Base-by-base conservation (phyloP, 2,113 vertebrate genomes). In the Corythaeola cristata region DNA sequence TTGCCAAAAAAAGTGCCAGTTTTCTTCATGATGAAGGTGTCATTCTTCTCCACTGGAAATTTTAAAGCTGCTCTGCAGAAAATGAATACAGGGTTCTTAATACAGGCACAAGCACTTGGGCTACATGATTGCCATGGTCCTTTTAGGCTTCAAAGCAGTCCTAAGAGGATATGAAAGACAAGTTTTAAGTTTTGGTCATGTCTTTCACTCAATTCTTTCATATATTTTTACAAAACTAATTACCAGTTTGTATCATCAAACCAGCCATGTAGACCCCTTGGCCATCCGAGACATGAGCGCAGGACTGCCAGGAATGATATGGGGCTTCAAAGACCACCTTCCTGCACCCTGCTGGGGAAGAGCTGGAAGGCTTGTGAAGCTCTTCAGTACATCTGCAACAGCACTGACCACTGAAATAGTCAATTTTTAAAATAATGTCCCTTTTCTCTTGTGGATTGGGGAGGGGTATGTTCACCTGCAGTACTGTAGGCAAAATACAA, bases 131-230 rank as follows among this genome's bases (percentile, higher is more conserved):
- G 16, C 32, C 32, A 5, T 14, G 15, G 5, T 9, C 9, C 35
- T 58, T 94, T 41, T 2, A 71, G 39, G 47, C 17, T 78, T 90
- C 19, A 79, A 60, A 37, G 30, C 21, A 75, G 23, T 24, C 37
- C 47, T 82, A 37, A 69, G 32, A 79, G 30, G 30, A 53, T 30
- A 21, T 41, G 22, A 75, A 63, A 78, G 15, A 16, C 12, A 55
- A 37, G 3, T 49, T 59, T 86, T 35, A 55, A 37, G 11, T 55
- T 83, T 71, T 63, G 56, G 33, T 33, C 5, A 39, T 0, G 0
- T 30, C 6, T 75, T 86, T 59, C 21, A 44, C 6, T 69, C 6
- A 35, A 26, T 32, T 52, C 1, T n/a, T 89, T n/a, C 4, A 22
- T 8, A 2, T 6, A 12, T 64, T 85, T 77, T 56, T 78, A 5